Base-by-base conservation (phyloP, 2,888 invertebrate genomes). In the Gryllus longicercus region DNA sequence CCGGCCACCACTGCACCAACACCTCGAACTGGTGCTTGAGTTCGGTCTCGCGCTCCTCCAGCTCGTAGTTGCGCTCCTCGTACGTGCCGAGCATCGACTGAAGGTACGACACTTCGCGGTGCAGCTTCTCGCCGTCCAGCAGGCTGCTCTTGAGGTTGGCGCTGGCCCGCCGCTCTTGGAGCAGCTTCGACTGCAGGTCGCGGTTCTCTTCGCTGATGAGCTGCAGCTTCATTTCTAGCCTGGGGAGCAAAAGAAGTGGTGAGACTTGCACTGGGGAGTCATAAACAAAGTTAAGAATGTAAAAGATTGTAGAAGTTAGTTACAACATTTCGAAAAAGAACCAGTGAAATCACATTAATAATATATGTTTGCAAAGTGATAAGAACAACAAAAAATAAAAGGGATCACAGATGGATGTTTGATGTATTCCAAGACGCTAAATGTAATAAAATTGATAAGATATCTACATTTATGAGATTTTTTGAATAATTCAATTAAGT, bases 1-100 rank as follows among this genome's bases (percentile, higher is more conserved):
- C 91, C 0, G 92, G 92, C 82, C 92, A 89, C 11, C 91, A 90
- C 82, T 88, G 89, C 85, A 92, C 91, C 80, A 93, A 86, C 83
- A 90, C 88, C 79, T 90, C 88, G 79, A 92, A 84, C 81, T 91
- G 89, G 78, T 88, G 87, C 79, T 88, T 86, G 77, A 92, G 85
- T 83, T 92, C 91, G 81, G 87, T 87, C 80, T 88, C 88, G 51
- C 86, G 85, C 81, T 89, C 91, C 88, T 90, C 86, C 85, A 91
- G 84, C 80, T 87, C 87, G 75, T 86, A 86, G 83, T 88, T 88
- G 83, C 87, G 86, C 79, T 90, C 89, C 87, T 92, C 91, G 84
- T 89, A 90, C 77, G 88, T 87, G 82, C 89, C 89, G 51, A 92
- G 86, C 77, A 89, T 84, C 74, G 88, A 87, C 83, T 91, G 90